Evolutionary conservation across 2,113 vertebrate species (phyloP).

Genomic region (Oplegnathus fasciatus): DNA sequence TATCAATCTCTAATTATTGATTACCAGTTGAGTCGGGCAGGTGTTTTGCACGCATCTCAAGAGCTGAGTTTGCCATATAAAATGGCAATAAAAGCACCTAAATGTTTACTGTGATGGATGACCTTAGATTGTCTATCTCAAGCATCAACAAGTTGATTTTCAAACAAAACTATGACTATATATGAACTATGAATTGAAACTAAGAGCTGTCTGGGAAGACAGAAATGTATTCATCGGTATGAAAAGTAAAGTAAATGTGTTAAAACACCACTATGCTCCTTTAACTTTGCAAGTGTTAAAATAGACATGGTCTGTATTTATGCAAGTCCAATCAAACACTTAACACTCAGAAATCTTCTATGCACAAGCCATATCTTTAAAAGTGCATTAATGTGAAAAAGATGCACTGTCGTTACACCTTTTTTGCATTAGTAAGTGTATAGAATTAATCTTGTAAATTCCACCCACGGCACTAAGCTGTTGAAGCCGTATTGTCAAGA

Average conservation of each 20-base stretch:
- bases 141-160: neutral
- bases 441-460: conserved; percentile 47
- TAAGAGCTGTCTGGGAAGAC: neutral
- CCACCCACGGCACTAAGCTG: conserved; percentile 44
- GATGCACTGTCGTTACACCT: neutral
- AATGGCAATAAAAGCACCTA: neutral
- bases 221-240: neutral
- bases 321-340: neutral
- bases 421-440: conserved; percentile 43
- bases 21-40: too few relatives aligned
- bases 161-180: neutral
- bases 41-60: too few relatives aligned
- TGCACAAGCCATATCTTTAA: neutral
- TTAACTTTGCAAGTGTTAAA: neutral
- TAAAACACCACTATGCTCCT: neutral
- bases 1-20: too few relatives aligned
- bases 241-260: neutral
- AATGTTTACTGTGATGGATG: neutral
- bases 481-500: conserved; percentile 30
- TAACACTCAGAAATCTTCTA: neutral
- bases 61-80: neutral
- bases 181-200: neutral
- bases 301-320: neutral
- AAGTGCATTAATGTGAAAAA: conserved; percentile 37
- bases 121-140: neutral